These are phyloP conservation scores for Tholera decimalis DNA, from an alignment of 2,888 invertebrate species.

Conservation along the genomic window DNA sequence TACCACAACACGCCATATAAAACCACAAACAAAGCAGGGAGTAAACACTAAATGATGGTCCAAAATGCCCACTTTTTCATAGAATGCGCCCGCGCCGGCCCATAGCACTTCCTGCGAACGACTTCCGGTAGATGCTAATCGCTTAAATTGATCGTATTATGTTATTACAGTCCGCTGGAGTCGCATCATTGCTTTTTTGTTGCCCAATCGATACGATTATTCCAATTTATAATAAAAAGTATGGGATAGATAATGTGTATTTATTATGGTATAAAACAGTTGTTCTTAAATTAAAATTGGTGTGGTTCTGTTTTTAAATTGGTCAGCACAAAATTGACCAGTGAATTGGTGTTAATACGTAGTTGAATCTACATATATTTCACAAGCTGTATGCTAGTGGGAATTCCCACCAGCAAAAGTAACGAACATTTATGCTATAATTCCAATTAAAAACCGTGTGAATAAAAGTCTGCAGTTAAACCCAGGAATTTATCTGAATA, in stretches of 20 bases:
- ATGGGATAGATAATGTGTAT: slow-evolving; percentile 61
- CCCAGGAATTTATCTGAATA: too few species aligned
- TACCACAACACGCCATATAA: slow-evolving; percentile 37
- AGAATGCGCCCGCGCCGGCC: slow-evolving; percentile 83
- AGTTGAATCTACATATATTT: neutral
- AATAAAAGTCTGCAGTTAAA: neutral
- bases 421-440: neutral
- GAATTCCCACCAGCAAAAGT: neutral
- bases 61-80: slow-evolving; percentile 45
- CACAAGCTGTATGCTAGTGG: neutral
- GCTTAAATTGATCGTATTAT: slow-evolving; percentile 83
- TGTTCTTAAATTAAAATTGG: slow-evolving; percentile 58
- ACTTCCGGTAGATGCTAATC: slow-evolving; percentile 85
- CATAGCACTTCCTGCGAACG: slow-evolving; percentile 84
- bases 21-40: slow-evolving; percentile 57
- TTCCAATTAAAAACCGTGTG: too few species aligned
- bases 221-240: slow-evolving; percentile 64
- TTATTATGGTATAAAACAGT: slow-evolving; percentile 58
- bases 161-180: slow-evolving; percentile 82
- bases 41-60: slow-evolving; percentile 43
- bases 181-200: slow-evolving; percentile 84
- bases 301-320: slow-evolving; percentile 49
- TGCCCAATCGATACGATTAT: slow-evolving; percentile 58
- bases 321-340: slow-evolving; percentile 39
- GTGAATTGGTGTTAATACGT: slow-evolving; percentile 29